phyloP scores from a whole-genome alignment of 1,140 invertebrate species.

The Pinna nobilis region DNA sequence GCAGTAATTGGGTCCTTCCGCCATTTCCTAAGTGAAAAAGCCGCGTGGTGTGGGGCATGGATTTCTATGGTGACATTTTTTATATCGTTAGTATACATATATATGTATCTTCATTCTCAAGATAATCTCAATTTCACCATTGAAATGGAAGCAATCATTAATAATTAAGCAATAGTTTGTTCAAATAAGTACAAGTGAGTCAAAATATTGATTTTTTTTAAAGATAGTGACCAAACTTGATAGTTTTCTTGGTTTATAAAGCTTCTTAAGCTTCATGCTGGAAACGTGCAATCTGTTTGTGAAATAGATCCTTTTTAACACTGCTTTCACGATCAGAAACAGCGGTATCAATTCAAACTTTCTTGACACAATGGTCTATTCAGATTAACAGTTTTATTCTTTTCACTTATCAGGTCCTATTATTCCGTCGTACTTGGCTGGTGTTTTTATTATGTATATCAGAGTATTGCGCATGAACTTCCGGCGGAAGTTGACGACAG shows the following conservation, averaged over 20 bases:
- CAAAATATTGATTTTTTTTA: no score
- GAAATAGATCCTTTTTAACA: no score
- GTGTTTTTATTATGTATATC: slow-evolving; percentile 68
- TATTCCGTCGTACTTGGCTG: slow-evolving; percentile 70
- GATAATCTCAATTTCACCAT: no score
- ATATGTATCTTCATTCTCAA: no score
- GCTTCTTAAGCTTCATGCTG: no score
- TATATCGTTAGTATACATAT: slow-evolving; percentile 57
- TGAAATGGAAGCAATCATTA: no score
- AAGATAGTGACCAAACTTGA: no score
- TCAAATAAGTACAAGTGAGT: no score
- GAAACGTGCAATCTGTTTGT: no score
- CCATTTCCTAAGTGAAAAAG: slow-evolving; percentile 55
- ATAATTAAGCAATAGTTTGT: not conserved
- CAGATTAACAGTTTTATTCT: not conserved
- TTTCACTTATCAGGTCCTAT: slow-evolving; percentile 55
- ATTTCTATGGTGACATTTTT: slow-evolving; percentile 65
- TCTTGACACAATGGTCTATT: not conserved
- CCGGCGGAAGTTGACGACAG: slow-evolving; percentile 52
- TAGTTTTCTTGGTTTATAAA: no score
- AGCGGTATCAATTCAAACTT: not conserved
- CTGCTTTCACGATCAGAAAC: no score
- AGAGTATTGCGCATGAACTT: slow-evolving; percentile 58
- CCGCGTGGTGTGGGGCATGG: slow-evolving; percentile 68
- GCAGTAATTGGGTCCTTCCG: slow-evolving; percentile 63